Percentiles rank a stretch among this genome's conserved stretches.
These are phyloP conservation scores for Cheilosia grossa DNA, from an alignment of 2,888 invertebrate species.

Conservation along the genomic window DNA sequence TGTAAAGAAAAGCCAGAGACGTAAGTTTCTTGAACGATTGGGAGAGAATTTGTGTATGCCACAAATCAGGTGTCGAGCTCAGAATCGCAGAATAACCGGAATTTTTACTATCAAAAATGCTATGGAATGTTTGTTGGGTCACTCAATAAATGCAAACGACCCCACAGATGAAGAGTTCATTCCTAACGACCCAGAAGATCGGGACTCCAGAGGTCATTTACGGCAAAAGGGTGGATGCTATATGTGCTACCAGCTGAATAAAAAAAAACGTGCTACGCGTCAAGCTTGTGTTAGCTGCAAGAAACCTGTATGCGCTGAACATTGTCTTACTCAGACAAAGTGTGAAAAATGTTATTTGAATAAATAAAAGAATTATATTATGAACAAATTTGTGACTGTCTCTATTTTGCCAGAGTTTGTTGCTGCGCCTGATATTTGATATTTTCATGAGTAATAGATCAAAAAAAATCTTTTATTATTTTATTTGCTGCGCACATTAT, in stretches of 20 bases:
- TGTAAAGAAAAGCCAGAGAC: too few relatives aligned
- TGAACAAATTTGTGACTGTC: too few relatives aligned
- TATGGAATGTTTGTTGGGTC: not conserved
- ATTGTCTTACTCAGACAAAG: conserved; percentile 10
- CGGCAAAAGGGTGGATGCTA: not conserved
- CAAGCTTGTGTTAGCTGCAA: conserved; percentile 9
- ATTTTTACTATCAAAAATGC: not conserved
- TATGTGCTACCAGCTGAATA: conserved; percentile 5
- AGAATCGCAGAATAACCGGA: not conserved
- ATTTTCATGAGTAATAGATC: too few relatives aligned
- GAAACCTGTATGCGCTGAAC: not conserved
- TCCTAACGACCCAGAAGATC: not conserved
- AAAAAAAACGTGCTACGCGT: conserved; percentile 4
- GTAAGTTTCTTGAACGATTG: not conserved
- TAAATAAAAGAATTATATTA: not conserved
- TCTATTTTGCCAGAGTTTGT: too few relatives aligned
- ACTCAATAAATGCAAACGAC: not conserved
- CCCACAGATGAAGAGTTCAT: not conserved
- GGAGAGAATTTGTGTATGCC: not conserved
- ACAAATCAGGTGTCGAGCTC: not conserved
- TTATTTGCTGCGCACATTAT: too few relatives aligned
- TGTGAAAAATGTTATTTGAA: not conserved
- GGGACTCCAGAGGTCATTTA: not conserved
- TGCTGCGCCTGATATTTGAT: too few relatives aligned
- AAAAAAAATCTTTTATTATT: too few relatives aligned